phyloP scores from a whole-genome alignment of 1,140 invertebrate genomes.

The Proctacanthus coquilletti region DNA sequence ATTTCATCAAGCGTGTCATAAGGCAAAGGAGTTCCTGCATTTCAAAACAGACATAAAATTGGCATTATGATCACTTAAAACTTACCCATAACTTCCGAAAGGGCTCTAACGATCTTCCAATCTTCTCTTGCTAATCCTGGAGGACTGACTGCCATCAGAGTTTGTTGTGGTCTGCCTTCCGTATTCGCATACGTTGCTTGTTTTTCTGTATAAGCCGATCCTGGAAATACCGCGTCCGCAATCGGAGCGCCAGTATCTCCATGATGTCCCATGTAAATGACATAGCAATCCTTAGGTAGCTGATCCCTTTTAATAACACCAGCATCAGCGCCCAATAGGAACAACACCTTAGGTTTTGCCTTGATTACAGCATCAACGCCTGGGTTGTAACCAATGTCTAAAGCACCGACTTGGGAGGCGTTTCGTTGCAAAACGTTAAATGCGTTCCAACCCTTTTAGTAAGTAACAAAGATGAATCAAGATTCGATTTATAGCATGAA shows the following conservation, averaged over 20 bases:
- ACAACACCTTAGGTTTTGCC: conserved; percentile 64
- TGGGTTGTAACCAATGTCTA: conserved; percentile 87
- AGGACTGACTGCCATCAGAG: conserved; percentile 75
- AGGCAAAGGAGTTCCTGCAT: conserved; percentile 43
- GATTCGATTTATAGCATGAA: neutral
- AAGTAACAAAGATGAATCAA: neutral
- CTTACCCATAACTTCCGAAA: conserved; percentile 59
- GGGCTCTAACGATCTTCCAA: conserved; percentile 88
- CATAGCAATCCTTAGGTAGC: conserved; percentile 65
- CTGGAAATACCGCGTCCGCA: conserved; percentile 88
- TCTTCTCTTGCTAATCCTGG: conserved; percentile 90
- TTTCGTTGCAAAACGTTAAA: conserved; percentile 85
- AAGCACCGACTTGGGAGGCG: conserved; percentile 84
- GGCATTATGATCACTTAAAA: conserved; percentile 9
- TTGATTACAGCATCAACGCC: conserved; percentile 55
- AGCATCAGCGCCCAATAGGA: conserved; percentile 86
- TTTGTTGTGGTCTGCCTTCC: conserved; percentile 93
- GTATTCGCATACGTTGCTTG: conserved; percentile 93
- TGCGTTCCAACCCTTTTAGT: conserved; percentile 44
- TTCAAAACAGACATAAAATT: neutral
- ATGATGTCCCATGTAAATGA: conserved; percentile 96
- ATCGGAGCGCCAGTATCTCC: conserved; percentile 86
- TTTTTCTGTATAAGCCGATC: conserved; percentile 98
- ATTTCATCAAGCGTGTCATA: conserved; percentile 83
- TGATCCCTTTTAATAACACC: conserved; percentile 58